Conservation (phyloP, 2,888 invertebrate genomes). For the Therioaphis trifolii region DNA sequence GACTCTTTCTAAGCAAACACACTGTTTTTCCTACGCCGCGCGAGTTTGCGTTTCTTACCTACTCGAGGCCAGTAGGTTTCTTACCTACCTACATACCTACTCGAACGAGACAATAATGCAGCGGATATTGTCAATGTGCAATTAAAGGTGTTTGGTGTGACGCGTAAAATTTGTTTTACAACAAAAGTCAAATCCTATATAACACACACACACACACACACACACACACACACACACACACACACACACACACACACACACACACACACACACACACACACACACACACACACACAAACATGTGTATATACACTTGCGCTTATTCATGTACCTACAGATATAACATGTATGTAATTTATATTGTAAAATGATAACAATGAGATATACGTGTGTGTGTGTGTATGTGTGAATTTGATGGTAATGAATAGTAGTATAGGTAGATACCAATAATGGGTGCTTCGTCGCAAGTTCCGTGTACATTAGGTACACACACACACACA, state of each 20-base stretch:
- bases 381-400: no score
- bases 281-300: neutral
- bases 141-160: constrained; percentile 32
- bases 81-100: neutral
- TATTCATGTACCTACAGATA: neutral
- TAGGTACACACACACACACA: neutral
- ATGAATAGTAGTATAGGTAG: constrained; percentile 27
- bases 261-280: neutral
- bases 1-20: neutral
- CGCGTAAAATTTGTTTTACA: constrained; percentile 43
- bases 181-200: no score
- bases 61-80: no score
- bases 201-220: no score
- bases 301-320: neutral
- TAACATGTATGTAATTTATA: neutral
- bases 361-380: constrained; percentile 27
- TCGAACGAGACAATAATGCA: neutral
- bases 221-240: neutral
- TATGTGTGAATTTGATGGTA: no score
- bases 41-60: no score
- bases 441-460: neutral
- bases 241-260: neutral
- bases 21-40: neutral
- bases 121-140: neutral
- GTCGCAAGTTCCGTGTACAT: neutral